Evolutionary conservation across 23 tunicate species (phyloP), one percentile per base, ranked within the genome.

Genomic region (Oikopleura dioica): DNA sequence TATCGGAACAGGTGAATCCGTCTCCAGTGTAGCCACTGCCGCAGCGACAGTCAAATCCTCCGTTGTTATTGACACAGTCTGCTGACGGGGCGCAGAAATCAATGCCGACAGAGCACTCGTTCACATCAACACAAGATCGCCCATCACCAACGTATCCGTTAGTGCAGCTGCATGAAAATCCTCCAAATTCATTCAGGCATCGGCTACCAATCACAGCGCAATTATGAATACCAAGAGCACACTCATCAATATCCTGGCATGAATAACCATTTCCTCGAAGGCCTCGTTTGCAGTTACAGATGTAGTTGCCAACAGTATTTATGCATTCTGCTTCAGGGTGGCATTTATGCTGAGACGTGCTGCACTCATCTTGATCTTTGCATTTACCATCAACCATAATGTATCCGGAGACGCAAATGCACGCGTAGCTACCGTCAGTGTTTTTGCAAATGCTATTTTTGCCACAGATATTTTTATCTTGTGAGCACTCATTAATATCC

Each of bases 41-140:
- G 33, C 85, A 82, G 29, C 68, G 50, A 36, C 85, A 82, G 1
- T 37, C 75, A 50, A 67, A 82, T 24, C 82, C 78, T 9, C 77
- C 68, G 0, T 37, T 37, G 1, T 37, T 51, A 78, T 82, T 82
- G n/a, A 33, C 69, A 69, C 85, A 82, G 33, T 24, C 29, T 63
- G 72, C 29, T 12, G 30, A 12, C 5, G 16, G 30, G 2, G 33
- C 72, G 72, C 72, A 63, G 33, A 12, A 2, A 28, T 23, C 33
- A 2, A 21, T 31, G 32, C 72, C 5, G 2, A 31, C 33, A 21
- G 30, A 4, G 26, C 72, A 63, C 26, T 63, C 72, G 33, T 63
- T 31, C 4, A 63, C 33, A 63, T 63, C 72, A 16, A 12, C 5
- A 63, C 72, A 63, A 16, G 2, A 23, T 23, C 2, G 33, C 32